Percentiles rank a stretch among this genome's conserved stretches.
These are phyloP conservation scores for Trichonephila clavipes DNA, from an alignment of 1,140 invertebrate species.

Conservation along the genomic window DNA sequence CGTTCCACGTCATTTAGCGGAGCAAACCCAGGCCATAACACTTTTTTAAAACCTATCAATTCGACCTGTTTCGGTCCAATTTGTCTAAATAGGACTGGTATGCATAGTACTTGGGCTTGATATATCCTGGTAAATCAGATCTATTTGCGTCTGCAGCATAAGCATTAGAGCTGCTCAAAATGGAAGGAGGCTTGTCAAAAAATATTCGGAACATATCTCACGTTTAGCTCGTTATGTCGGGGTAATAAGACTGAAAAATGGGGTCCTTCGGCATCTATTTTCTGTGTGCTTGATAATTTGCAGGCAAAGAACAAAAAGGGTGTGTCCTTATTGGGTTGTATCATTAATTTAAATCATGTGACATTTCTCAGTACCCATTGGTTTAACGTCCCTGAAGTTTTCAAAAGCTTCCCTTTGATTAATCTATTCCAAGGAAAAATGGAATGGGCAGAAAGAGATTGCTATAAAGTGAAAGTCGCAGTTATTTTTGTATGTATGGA, in stretches of 20 bases:
- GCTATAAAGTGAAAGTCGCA: neutral
- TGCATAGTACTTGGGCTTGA: neutral
- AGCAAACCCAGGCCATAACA: conserved; percentile 10
- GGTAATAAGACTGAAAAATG: conserved; percentile 57
- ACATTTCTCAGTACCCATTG: conserved; percentile 47
- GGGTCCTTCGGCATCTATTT: conserved; percentile 32
- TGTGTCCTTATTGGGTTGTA: conserved; percentile 39
- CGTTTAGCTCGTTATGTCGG: conserved; percentile 40
- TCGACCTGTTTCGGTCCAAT: conserved; percentile 24
- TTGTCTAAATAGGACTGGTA: conserved; percentile 20
- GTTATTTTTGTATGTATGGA: too few relatives aligned
- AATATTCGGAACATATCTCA: conserved; percentile 40
- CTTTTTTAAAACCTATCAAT: conserved; percentile 16
- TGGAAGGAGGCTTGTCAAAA: conserved; percentile 32
- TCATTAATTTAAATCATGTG: conserved; percentile 63
- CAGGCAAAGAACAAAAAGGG: conserved; percentile 44
- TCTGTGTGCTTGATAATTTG: conserved; percentile 43
- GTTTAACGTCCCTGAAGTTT: neutral
- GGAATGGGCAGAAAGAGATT: neutral
- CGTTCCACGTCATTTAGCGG: conserved; percentile 25
- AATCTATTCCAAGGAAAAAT: neutral
- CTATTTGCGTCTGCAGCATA: neutral
- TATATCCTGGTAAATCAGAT: conserved; percentile 8
- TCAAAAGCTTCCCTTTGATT: conserved; percentile 25
- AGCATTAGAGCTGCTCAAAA: neutral